Conservation (phyloP, 2,888 invertebrate species). For the Sminthurides aquaticus region DNA sequence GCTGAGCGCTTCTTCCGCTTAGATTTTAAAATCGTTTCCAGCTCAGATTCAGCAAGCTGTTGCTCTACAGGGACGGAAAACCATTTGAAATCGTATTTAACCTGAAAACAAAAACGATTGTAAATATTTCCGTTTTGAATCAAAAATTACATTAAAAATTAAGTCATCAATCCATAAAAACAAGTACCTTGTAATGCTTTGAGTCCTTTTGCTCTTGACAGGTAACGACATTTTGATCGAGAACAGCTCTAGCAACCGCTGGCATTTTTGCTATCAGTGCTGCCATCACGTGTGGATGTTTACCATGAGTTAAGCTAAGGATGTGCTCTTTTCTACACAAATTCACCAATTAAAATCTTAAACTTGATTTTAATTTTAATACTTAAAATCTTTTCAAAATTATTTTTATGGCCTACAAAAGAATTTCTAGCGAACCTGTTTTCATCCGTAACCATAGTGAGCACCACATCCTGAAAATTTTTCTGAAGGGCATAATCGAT, state of each 20-base stretch:
- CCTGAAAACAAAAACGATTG: constrained; percentile 52
- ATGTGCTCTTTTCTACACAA: constrained; percentile 61
- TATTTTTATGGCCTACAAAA: too few species aligned
- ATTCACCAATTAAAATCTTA: constrained; percentile 1
- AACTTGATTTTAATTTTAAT: too few species aligned
- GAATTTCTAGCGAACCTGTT: neutral
- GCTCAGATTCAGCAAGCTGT: constrained; percentile 52
- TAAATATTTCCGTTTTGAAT: too few species aligned
- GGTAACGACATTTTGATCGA: constrained; percentile 70
- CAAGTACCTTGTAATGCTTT: constrained; percentile 3
- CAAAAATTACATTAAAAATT: neutral
- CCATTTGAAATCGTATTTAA: constrained; percentile 61
- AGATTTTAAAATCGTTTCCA: constrained; percentile 54
- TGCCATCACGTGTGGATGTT: constrained; percentile 69
- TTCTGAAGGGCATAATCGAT: neutral
- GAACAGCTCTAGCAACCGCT: constrained; percentile 69
- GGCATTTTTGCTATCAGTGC: constrained; percentile 76
- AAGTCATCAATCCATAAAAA: neutral
- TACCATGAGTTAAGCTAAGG: constrained; percentile 64
- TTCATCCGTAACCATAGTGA: neutral
- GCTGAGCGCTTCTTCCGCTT: neutral
- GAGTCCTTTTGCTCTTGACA: constrained; percentile 51
- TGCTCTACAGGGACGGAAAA: constrained; percentile 49
- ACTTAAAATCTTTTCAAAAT: too few species aligned
- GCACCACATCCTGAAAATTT: neutral